These are phyloP conservation scores for Drosophila emarginata DNA, from an alignment of 2,888 invertebrate genomes.

Conservation along the genomic window DNA sequence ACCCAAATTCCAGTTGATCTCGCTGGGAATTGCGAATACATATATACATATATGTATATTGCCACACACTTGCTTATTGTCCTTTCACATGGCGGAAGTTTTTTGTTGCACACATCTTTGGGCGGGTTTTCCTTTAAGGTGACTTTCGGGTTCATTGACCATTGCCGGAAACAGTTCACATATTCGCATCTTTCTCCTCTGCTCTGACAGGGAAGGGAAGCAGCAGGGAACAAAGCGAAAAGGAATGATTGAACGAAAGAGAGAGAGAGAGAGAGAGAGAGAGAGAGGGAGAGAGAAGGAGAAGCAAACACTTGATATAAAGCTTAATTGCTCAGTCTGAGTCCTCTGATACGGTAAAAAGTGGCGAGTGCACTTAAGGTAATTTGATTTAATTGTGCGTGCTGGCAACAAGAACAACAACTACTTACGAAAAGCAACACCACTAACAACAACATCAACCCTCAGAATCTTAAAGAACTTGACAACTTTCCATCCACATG, in stretches of 20 bases:
- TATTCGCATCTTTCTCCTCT: slow-evolving; percentile 10
- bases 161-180: slow-evolving; percentile 37
- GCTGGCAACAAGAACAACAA: slow-evolving; percentile 30
- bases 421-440: slow-evolving; percentile 28
- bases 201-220: neutral
- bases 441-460: slow-evolving; percentile 6
- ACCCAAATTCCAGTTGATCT: neutral
- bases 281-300: slow-evolving; percentile 13
- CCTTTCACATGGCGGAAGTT: neutral
- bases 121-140: neutral
- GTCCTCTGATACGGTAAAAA: slow-evolving; percentile 45
- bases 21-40: neutral
- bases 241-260: neutral
- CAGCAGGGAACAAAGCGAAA: neutral
- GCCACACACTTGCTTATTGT: neutral
- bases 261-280: neutral
- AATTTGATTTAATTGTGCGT: slow-evolving; percentile 78
- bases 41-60: neutral
- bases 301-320: slow-evolving; percentile 45
- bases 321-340: slow-evolving; percentile 65
- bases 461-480: slow-evolving; percentile 20
- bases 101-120: neutral
- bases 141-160: slow-evolving; percentile 36
- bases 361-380: slow-evolving; percentile 70
- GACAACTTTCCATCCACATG: slow-evolving; percentile 13